Base-by-base conservation (phyloP, 2,113 vertebrate genomes). In the Mesoclemmys tuberculata region DNA sequence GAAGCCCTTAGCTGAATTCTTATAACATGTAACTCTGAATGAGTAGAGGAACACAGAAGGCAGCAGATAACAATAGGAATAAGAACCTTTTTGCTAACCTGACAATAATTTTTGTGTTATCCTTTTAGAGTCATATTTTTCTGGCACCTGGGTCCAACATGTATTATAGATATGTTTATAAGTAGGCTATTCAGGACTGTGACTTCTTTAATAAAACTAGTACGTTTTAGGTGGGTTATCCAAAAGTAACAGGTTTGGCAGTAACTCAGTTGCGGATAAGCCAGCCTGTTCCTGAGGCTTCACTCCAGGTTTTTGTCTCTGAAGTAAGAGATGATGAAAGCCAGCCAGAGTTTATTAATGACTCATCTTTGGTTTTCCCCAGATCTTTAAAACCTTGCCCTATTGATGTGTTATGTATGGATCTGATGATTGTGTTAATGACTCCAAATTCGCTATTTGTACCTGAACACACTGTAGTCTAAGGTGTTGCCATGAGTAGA, bases 1-100 rank as follows among this genome's bases (percentile, higher is more conserved):
- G 79, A 90, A 95, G 52, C 3, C 7, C 90, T 90, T 35, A 68
- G n/a, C 16, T 94, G 41, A 18, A 75, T 92, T 90, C 51, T 82
- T 64, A 31, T 2, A 61, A 61, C 29, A 44, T 44, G 10, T 3
- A 75, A 35, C 46, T 75, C 26, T 22, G 58, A 90, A 80, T 38
- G 31, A 16, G 26, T 16, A 24, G 56, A 16, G 24, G 46, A 75
- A 75, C 7, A 14, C 41, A 46, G 75, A 84, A 16, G 71, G 46
- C 11, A 49, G 77, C 41, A 77, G 22, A 77, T 16, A 46, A 46
- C 10, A 77, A 77, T 7, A 46, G 41, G 19, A 77, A 11, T 10
- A 27, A 77, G 6, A 41, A 27, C 22, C 22, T 14, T 75, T 22
- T 75, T 77, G 10, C 41, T 16, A 44, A 46, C 24, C 27, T 38